Percentiles rank a stretch among this genome's conserved stretches.
These are phyloP conservation scores for Gorsachius magnificus DNA, from an alignment of 2,797 vertebrate species.

Conservation along the genomic window DNA sequence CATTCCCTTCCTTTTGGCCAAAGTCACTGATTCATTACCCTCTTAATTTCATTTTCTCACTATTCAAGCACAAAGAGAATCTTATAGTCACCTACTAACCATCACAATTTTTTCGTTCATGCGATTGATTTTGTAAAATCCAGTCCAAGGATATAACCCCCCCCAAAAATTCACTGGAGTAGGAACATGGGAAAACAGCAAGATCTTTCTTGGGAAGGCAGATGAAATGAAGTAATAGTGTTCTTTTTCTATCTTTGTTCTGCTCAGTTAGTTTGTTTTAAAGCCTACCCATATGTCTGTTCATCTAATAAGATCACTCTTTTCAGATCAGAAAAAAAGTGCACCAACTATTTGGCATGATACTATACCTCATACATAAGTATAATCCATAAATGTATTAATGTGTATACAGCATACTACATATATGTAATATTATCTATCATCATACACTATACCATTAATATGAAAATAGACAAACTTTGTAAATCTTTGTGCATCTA, in stretches of 20 bases:
- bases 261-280: not conserved
- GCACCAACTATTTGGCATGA: not conserved
- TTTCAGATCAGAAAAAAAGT: not conserved
- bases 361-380: not conserved
- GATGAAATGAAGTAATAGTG: not conserved
- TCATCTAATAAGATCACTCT: not conserved
- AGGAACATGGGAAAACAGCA: not conserved
- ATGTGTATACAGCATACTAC: not conserved
- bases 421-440: not conserved
- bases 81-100: not conserved
- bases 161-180: not conserved
- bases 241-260: not conserved
- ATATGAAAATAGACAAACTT: not conserved
- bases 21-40: not conserved
- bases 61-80: not conserved
- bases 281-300: not conserved
- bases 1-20: not conserved
- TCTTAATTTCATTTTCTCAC: not conserved
- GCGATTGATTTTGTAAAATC: not conserved
- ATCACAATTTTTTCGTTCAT: not conserved
- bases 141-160: not conserved
- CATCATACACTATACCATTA: not conserved
- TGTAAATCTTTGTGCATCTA: not conserved
- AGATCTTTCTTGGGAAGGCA: not conserved
- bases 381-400: not conserved